Base-by-base conservation (phyloP, 2,888 invertebrate species). In the Esperia sulphurella region DNA sequence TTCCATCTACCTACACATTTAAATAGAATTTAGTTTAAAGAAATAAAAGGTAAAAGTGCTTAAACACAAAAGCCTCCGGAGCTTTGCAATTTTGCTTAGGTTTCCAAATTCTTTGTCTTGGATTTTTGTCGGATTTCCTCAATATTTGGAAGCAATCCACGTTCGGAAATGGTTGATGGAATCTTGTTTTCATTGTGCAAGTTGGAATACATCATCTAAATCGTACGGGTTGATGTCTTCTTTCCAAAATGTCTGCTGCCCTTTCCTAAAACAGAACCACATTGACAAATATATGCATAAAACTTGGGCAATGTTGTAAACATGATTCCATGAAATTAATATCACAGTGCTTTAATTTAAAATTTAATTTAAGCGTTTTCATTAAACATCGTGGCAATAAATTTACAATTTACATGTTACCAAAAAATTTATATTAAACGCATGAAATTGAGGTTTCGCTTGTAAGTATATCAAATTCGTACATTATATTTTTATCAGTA, bases 81-180 rank as follows among this genome's bases (percentile, higher is more conserved):
- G 80, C 79, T 83, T 82, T 71, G 80, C 73, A 75, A 70, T 76
- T 73, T 71, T 65, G 68, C 65, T 62, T 65, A 69, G 68, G 59
- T 64, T 58, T 54, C 48, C 58, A 53, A 52, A 55, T 51, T 57
- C 59, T 57, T 60, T 51, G 45, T 54, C 55, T 53, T 56, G 51
- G 53, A 59, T 61, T 59, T 55, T 54, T 50, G 54, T 57, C 49
- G 50, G 54, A 58, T 61, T n/a, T 35, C n/a, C 50, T 54, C 49
- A 49, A 46, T 49, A 46, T 53, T 53, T 6, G 35, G 45, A 51
- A 46, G 41, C 31, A 41, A 28, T 43, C 51, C 14, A 42, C 12
- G 10, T 37, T 35, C 13, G 8, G 40, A 39, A 39, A 14, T 39
- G 14, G 14, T 30, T 45, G 38, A 45, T 45, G 45, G 45, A 45